Conservation (phyloP, 2,797 vertebrate species). For the Nasua narica region DNA sequence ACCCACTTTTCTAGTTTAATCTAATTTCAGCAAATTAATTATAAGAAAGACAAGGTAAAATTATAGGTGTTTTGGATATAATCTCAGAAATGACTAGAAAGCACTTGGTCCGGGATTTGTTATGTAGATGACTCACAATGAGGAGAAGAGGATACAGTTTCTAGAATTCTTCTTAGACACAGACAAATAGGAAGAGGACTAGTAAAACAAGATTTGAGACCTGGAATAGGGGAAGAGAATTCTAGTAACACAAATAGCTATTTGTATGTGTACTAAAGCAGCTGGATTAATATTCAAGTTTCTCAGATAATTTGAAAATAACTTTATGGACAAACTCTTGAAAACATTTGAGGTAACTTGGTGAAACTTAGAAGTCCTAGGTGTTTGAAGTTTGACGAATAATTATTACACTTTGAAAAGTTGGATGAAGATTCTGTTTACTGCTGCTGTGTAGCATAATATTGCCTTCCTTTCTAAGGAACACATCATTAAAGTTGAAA, state of each 20-base stretch:
- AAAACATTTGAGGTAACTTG: neutral
- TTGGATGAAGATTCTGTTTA: neutral
- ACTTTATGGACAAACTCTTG: neutral
- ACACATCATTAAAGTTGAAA: slow-evolving; percentile 37
- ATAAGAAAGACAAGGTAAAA: neutral
- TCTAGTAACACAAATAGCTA: neutral
- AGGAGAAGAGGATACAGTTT: neutral
- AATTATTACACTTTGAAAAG: neutral
- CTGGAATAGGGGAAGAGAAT: neutral
- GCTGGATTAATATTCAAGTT: neutral
- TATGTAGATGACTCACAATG: neutral
- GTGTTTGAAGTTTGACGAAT: slow-evolving; percentile 17
- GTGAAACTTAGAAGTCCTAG: neutral
- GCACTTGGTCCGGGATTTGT: neutral
- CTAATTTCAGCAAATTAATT: neutral
- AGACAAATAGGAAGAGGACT: neutral
- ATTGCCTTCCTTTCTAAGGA: neutral
- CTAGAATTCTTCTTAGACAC: neutral
- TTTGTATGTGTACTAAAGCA: neutral
- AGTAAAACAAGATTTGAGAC: neutral
- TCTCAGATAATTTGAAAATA: neutral
- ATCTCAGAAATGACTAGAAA: neutral
- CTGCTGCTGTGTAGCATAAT: neutral
- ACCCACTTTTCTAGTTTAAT: neutral
- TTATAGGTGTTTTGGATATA: neutral